phyloP scores from a whole-genome alignment of 2,797 vertebrate species.

The Synanceia verrucosa region DNA sequence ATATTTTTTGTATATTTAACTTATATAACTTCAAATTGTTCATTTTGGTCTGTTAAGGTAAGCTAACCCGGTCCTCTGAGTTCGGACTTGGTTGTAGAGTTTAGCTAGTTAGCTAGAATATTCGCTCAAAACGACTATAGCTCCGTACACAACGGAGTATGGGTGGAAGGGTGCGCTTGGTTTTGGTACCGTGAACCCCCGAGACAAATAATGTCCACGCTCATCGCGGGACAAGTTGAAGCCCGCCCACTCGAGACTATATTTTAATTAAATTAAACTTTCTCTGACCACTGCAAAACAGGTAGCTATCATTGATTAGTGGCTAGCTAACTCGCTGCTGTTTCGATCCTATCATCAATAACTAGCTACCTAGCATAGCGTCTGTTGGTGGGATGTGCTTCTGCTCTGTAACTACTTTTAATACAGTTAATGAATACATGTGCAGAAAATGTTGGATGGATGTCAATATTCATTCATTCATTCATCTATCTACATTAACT shows the following conservation, averaged over 20 bases:
- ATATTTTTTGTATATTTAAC: not conserved
- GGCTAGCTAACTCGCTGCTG: not conserved
- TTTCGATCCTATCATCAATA: not conserved
- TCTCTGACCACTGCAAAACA: not conserved
- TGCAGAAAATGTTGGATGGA: too few relatives aligned
- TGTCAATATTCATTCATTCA: too few relatives aligned
- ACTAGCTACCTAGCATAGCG: not conserved
- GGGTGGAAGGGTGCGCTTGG: constrained; percentile 2
- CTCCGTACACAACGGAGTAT: constrained; percentile 3
- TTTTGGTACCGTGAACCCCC: not conserved
- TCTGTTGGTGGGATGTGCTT: too few relatives aligned
- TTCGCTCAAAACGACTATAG: constrained; percentile 17
- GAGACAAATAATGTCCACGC: rapidly evolving
- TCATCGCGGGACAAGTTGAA: rapidly evolving
- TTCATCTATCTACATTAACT: too few relatives aligned
- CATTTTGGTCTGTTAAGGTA: constrained; percentile 54
- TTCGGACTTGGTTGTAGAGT: too few relatives aligned
- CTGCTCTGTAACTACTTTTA: not conserved
- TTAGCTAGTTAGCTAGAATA: constrained; percentile 6
- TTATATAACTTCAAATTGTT: not conserved
- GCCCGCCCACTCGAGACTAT: not conserved
- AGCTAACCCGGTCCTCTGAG: constrained; percentile 15
- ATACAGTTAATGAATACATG: not conserved
- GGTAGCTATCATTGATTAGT: not conserved
- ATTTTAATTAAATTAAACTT: rapidly evolving